Evolutionary conservation across 1,140 invertebrate genomes (phyloP).

Genomic region (Parasteatoda tepidariorum): DNA sequence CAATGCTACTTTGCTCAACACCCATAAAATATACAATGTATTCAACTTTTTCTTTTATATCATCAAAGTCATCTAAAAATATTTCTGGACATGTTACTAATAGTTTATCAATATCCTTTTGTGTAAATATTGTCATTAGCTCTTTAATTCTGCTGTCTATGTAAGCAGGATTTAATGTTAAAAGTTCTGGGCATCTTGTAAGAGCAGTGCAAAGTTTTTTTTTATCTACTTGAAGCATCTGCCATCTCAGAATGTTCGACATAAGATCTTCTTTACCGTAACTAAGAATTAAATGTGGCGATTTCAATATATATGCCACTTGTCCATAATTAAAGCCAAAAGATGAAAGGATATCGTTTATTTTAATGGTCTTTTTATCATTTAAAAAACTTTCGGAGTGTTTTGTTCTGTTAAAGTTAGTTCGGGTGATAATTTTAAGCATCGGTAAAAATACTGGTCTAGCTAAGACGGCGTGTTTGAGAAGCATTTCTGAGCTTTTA

Average conservation of each 20-base stretch:
- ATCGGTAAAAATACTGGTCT: too few species aligned
- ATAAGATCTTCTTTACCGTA: conserved; percentile 20
- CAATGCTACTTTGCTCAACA: conserved; percentile 46
- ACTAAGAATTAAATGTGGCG: neutral
- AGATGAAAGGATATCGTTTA: neutral
- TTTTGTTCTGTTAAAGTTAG: too few species aligned
- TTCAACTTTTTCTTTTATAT: conserved; percentile 14
- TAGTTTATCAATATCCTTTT: conserved; percentile 40
- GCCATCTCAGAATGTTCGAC: neutral
- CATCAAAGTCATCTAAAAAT: conserved; percentile 35
- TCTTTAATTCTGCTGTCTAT: conserved; percentile 2
- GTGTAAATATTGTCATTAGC: conserved; percentile 32
- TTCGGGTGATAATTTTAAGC: too few species aligned
- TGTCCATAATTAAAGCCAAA: conserved; percentile 26
- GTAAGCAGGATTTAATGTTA: conserved; percentile 22
- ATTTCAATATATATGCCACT: conserved; percentile 13
- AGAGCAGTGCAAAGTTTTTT: conserved; percentile 27
- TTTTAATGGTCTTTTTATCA: conserved; percentile 4
- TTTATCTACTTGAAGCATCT: neutral
- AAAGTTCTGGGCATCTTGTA: conserved; percentile 23
- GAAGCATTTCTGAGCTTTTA: too few species aligned
- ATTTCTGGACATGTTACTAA: conserved; percentile 34
- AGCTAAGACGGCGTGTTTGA: too few species aligned
- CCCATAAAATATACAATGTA: conserved; percentile 44
- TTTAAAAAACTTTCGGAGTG: too few species aligned